Evolutionary conservation across 2,888 invertebrate species (phyloP), one percentile per base, ranked within the genome.

Genomic region (Agonopterix subpropinquella): DNA sequence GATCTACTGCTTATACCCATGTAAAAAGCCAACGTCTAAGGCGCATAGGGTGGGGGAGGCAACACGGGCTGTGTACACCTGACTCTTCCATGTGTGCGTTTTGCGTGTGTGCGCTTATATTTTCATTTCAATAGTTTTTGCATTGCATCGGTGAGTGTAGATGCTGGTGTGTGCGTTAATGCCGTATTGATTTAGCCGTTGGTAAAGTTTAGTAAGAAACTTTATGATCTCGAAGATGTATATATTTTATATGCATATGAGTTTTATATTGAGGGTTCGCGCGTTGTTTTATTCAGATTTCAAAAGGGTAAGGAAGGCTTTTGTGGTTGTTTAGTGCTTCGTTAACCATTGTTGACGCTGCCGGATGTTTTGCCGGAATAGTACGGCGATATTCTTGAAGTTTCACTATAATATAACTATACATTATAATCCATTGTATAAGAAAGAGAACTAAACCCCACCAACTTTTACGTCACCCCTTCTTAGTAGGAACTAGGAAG

Each of bases 1-100:
- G 72, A 61, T 56, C 65, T 65, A 68, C 75, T 81, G 80, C 82
- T 84, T 81, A 77, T 74, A 76, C 73, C 76, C 84, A 79, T 83
- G 86, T 86, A 87, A 87, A 86, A 87, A 87, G 83, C 83, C 79
- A 85, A 80, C 83, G 84, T 87, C 87, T 87, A 86, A 87, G 87
- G 86, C 84, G 80, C 70, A 66, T 58, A 48, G 55, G 62, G 58
- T 56, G 56, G 63, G 56, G 62, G 58, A 51, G 64, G 55, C 52
- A 54, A 53, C 65, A 68, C 73, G 76, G 68, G 61, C 62, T 64
- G 61, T 73, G 64, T 73, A 79, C 67, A 77, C 73, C 79, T 79
- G 47, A 39, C 48, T 46, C 53, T 43, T 43, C 52, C 64, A 70
- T 77, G 83, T 79, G 75, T 66, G 64, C 54, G 47, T 48, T 44